A percentile compares a stretch with the other conserved stretches of the same genome.
These are phyloP conservation scores for Pituophis catenifer DNA, from an alignment of 2,113 vertebrate species.

Conservation along the genomic window DNA sequence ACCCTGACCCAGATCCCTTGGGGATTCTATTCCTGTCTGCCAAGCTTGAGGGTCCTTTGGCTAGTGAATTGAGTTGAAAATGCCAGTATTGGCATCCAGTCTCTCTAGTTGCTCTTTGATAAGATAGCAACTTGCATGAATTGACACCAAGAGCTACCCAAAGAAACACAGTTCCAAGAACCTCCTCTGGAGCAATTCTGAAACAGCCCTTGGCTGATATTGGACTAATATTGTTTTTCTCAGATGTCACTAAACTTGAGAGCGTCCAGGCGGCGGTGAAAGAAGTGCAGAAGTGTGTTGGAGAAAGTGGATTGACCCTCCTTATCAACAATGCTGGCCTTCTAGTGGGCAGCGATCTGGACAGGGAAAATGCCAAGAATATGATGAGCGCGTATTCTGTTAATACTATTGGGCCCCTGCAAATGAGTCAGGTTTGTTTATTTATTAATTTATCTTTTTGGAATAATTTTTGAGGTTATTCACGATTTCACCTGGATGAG, in stretches of 20 bases:
- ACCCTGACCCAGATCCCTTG: too few species aligned
- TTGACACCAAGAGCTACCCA: not conserved
- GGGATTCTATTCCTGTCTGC: too few species aligned
- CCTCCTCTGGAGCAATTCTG: not conserved
- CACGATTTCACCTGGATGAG: not conserved
- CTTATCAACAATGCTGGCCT: not conserved
- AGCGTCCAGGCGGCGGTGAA: not conserved
- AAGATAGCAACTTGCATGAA: not conserved
- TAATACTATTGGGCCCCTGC: not conserved
- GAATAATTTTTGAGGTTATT: not conserved
- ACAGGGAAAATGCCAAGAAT: not conserved
- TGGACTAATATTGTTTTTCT: not conserved
- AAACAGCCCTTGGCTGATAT: not conserved
- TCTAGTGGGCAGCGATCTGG: fast-evolving
- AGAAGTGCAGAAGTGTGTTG: not conserved
- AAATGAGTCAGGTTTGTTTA: not conserved
- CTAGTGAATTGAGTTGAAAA: not conserved
- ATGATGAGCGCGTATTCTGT: not conserved
- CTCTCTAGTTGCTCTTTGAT: not conserved
- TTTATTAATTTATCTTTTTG: not conserved
- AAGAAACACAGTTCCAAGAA: not conserved
- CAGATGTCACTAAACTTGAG: not conserved
- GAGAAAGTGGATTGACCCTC: not conserved
- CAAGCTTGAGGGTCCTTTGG: not conserved
- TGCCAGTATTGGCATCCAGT: not conserved